These are phyloP conservation scores for Clytia hemisphaerica DNA, from an alignment of 30 jellyfish, hydroid and myxozoan genomes.

Conservation along the genomic window DNA sequence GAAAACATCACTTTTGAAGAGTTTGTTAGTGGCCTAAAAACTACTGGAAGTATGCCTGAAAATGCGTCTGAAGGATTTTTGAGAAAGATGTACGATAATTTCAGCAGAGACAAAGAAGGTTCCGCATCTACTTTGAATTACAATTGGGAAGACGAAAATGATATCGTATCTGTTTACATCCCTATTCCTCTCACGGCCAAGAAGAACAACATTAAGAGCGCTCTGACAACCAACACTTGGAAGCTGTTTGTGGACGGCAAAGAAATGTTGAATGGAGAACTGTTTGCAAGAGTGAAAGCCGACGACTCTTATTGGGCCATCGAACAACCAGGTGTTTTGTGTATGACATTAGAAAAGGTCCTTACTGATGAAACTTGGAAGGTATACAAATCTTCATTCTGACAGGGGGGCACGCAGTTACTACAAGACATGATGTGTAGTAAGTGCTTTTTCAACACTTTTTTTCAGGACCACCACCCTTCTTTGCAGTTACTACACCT, in stretches of 20 bases:
- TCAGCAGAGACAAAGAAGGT: constrained; percentile 32
- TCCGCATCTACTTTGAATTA: constrained; percentile 59
- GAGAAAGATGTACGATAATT: constrained; percentile 47
- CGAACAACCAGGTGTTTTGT: constrained; percentile 81
- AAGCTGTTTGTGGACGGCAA: constrained; percentile 49
- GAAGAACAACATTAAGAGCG: constrained; percentile 40
- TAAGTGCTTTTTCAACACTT: too few species aligned
- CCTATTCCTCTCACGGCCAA: constrained; percentile 48
- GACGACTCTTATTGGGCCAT: constrained; percentile 78
- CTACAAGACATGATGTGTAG: too few species aligned
- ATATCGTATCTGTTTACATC: constrained; percentile 50
- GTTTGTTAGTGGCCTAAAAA: constrained; percentile 51
- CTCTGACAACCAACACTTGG: constrained; percentile 50
- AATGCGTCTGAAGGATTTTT: constrained; percentile 40
- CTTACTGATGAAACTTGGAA: constrained; percentile 46
- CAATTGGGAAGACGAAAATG: constrained; percentile 58
- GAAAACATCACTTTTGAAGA: constrained; percentile 65
- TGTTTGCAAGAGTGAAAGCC: constrained; percentile 35
- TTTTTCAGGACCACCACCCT: too few species aligned
- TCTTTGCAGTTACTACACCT: too few species aligned
- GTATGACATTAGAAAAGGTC: constrained; percentile 71
- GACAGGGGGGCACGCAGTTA: too few species aligned
- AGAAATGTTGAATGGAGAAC: constrained; percentile 53
- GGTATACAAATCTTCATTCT: too few species aligned
- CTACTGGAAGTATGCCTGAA: constrained; percentile 35